A percentile compares a stretch with the other conserved stretches of the same genome.
These are phyloP conservation scores for Stigmatopora argus DNA, from an alignment of 2,113 vertebrate species.

Conservation along the genomic window DNA sequence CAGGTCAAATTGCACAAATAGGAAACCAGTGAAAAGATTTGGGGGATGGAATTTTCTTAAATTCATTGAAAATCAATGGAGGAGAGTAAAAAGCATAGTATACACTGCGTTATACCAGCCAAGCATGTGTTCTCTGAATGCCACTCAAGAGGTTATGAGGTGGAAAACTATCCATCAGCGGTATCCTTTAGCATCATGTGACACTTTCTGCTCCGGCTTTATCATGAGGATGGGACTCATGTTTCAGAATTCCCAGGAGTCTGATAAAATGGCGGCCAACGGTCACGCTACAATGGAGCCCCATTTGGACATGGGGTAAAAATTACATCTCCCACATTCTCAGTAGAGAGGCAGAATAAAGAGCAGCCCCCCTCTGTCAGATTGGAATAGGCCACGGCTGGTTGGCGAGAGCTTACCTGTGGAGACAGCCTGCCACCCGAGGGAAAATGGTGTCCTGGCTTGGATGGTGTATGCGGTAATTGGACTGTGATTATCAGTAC, in stretches of 20 bases:
- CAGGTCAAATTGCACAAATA: conserved; percentile 10
- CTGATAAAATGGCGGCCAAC: conserved; percentile 49
- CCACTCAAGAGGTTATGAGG: conserved; percentile 34
- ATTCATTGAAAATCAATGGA: conserved; percentile 43
- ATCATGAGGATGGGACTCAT: conserved; percentile 37
- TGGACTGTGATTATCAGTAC: conserved; percentile 96
- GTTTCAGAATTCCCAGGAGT: conserved; percentile 43
- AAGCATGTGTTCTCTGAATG: conserved; percentile 20
- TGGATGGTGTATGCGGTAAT: conserved; percentile 88
- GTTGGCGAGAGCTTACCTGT: conserved; percentile 82
- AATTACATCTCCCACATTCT: conserved; percentile 57
- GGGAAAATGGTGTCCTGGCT: conserved; percentile 93
- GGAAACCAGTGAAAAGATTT: background rate
- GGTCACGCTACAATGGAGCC: conserved; percentile 37
- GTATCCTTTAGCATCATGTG: conserved; percentile 50
- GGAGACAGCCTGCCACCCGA: conserved; percentile 95
- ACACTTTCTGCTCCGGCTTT: conserved; percentile 32
- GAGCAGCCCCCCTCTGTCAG: conserved; percentile 32
- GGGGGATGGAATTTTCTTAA: conserved; percentile 27
- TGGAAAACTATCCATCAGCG: conserved; percentile 16
- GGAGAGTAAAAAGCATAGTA: conserved; percentile 13
- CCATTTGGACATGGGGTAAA: conserved; percentile 39
- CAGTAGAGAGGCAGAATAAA: conserved; percentile 37
- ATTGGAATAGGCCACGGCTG: conserved; percentile 60
- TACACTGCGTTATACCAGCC: conserved; percentile 22